These are phyloP conservation scores for Phortica okadai DNA, from an alignment of 2,888 invertebrate genomes.

Conservation along the genomic window DNA sequence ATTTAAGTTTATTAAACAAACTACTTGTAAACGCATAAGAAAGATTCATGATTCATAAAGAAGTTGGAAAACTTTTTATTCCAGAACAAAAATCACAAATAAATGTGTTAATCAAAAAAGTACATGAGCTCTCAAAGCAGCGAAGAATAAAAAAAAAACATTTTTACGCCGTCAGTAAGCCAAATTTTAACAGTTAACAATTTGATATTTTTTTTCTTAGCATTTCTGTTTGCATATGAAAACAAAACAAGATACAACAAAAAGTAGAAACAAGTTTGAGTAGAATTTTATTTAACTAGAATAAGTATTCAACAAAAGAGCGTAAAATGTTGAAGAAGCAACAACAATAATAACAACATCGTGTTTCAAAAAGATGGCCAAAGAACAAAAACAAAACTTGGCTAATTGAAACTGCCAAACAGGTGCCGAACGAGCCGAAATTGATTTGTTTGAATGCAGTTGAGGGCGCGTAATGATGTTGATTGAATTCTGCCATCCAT, in stretches of 20 bases:
- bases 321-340: neutral
- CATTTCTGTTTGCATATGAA: neutral
- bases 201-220: no score
- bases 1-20: neutral
- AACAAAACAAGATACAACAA: neutral
- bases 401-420: constrained; percentile 55
- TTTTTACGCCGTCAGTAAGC: no score
- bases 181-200: no score
- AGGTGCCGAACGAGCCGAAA: constrained; percentile 34
- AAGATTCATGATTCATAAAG: neutral
- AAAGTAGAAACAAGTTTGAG: constrained; percentile 26
- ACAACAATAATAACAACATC: neutral
- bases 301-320: constrained; percentile 14
- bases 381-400: constrained; percentile 33
- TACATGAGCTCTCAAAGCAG: no score
- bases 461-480: neutral
- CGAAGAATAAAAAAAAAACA: no score
- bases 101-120: no score
- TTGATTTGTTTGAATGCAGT: constrained; percentile 14
- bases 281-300: constrained; percentile 48
- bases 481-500: no score
- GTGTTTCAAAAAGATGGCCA: constrained; percentile 42
- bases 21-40: neutral
- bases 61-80: neutral
- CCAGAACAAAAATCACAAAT: neutral